A percentile compares a stretch with the other conserved stretches of the same genome.
Evolutionary conservation across 2,888 invertebrate genomes (phyloP).

Genomic region (Euclidia mi): DNA sequence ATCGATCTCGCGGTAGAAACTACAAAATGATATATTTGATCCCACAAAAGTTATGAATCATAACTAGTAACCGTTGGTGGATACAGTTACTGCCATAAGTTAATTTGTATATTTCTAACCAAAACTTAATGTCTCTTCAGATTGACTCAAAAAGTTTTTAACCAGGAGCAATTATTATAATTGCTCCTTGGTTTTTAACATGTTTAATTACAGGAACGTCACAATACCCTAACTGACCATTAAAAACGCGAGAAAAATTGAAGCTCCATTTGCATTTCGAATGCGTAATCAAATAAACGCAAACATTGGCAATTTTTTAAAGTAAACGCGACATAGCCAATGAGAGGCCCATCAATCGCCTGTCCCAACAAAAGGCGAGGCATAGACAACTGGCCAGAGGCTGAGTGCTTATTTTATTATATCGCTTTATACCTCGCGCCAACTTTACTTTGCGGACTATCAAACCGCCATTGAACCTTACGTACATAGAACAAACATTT

Average conservation of each 20-base stretch:
- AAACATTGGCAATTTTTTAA: conserved; percentile 85
- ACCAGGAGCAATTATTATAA: too few relatives aligned
- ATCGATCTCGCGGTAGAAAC: not conserved
- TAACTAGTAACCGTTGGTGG: too few relatives aligned
- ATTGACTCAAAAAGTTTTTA: too few relatives aligned
- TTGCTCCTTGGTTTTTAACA: too few relatives aligned
- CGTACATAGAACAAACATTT: conserved; percentile 33
- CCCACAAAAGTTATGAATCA: too few relatives aligned
- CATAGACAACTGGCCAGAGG: conserved; percentile 78
- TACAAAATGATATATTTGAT: not conserved
- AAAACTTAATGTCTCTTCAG: not conserved
- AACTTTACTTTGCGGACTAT: conserved; percentile 57
- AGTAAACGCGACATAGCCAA: conserved; percentile 82
- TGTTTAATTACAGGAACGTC: conserved; percentile 34
- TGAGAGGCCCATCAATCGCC: conserved; percentile 82
- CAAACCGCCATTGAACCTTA: conserved; percentile 33
- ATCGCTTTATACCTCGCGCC: conserved; percentile 58
- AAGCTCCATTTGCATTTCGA: conserved; percentile 67
- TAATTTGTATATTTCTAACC: too few relatives aligned
- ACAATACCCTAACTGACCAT: conserved; percentile 35
- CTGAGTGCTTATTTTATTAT: conserved; percentile 75
- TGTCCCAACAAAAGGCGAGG: conserved; percentile 77
- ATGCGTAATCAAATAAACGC: conserved; percentile 76
- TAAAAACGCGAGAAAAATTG: conserved; percentile 58
- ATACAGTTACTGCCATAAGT: not conserved